A percentile compares a stretch with the other conserved stretches of the same genome.
phyloP scores from a whole-genome alignment of 2,113 vertebrate genomes.

The Echinops telfairi region DNA sequence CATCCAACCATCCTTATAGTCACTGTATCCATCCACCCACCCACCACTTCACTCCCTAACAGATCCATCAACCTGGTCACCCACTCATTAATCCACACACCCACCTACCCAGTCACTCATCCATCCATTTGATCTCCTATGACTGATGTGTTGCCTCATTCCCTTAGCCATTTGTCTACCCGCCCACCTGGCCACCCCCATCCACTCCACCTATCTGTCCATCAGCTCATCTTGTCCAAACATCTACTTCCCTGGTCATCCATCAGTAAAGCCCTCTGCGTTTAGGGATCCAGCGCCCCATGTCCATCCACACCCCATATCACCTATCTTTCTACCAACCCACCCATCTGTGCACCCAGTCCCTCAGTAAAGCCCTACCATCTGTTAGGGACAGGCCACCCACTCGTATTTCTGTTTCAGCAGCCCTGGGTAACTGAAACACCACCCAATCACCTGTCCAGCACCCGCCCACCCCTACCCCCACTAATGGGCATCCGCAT shows the following conservation, averaged over 20 bases:
- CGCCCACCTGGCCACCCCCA: not conserved
- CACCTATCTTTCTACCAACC: not conserved
- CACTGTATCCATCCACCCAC: not conserved
- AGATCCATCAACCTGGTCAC: too few species aligned
- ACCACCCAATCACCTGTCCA: not conserved
- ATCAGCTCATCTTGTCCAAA: too few species aligned
- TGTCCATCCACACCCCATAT: not conserved
- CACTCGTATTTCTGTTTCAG: not conserved
- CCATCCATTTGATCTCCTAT: not conserved
- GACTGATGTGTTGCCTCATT: not conserved
- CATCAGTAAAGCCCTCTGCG: not conserved
- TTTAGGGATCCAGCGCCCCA: not conserved
- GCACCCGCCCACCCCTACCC: not conserved
- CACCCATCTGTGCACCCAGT: not conserved
- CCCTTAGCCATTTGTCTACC: not conserved
- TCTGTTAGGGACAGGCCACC: not conserved
- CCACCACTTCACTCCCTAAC: not conserved
- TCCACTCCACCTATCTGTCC: too few species aligned
- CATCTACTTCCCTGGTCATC: too few species aligned
- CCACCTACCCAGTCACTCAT: not conserved
- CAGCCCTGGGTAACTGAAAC: not conserved
- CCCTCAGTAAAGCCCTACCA: not conserved
- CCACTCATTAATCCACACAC: not conserved
- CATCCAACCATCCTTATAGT: not conserved
- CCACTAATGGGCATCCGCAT: too few species aligned